Percentiles rank a stretch among this genome's conserved stretches.
phyloP scores from a whole-genome alignment of 2,797 vertebrate genomes.

The Acanthiza pusilla region DNA sequence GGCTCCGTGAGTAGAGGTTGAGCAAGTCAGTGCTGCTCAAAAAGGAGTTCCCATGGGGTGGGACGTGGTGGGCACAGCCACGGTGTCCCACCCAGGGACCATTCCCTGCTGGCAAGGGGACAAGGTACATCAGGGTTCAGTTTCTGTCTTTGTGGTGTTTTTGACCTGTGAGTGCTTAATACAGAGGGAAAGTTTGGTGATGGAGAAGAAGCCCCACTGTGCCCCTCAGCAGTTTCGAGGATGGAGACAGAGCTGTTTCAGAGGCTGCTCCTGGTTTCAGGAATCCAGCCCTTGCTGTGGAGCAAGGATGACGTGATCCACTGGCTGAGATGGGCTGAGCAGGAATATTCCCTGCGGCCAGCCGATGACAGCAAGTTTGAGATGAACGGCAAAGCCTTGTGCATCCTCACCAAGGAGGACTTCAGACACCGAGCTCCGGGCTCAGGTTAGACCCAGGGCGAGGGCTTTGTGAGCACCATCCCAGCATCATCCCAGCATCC shows the following conservation, averaged over 20 bases:
- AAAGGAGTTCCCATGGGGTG: background rate
- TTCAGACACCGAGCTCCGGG: constrained; percentile 85
- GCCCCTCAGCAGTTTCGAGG: background rate
- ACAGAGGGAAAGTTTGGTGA: background rate
- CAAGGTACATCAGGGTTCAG: background rate
- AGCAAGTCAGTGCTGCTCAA: background rate
- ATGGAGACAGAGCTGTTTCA: background rate
- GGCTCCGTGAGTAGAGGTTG: constrained; percentile 77
- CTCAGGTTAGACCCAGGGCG: constrained; percentile 76
- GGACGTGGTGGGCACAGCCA: background rate
- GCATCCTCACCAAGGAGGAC: constrained; percentile 92
- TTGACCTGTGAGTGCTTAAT: background rate
- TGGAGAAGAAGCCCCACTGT: background rate
- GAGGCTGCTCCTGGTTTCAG: constrained; percentile 64
- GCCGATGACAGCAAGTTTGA: constrained; percentile 78
- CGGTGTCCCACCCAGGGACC: background rate
- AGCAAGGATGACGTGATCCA: constrained; percentile 87
- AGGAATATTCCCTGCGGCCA: constrained; percentile 82
- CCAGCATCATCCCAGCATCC: background rate
- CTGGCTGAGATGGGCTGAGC: constrained; percentile 91
- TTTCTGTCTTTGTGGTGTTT: background rate
- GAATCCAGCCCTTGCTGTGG: constrained; percentile 91
- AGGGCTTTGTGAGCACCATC: background rate
- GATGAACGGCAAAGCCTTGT: constrained; percentile 90
- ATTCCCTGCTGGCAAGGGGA: background rate